Percentiles rank a stretch among this genome's conserved stretches.
phyloP scores from a whole-genome alignment of 2,888 invertebrate species.

The Oxytorus armatus region DNA sequence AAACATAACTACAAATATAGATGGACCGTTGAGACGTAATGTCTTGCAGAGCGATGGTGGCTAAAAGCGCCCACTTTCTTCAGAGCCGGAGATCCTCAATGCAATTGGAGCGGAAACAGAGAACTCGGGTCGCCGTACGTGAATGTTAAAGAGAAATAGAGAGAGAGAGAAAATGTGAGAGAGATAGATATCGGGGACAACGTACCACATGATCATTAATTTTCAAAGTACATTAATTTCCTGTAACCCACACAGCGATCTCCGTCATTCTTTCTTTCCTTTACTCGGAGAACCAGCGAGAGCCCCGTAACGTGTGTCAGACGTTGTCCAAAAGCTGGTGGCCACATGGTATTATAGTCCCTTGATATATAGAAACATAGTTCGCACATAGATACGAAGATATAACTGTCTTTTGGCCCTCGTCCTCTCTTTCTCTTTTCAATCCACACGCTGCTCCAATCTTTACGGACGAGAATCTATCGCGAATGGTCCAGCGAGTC shows the following conservation, averaged over 20 bases:
- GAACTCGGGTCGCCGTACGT: conserved; percentile 27
- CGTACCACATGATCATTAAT: conserved; percentile 78
- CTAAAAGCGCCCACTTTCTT: conserved; percentile 30
- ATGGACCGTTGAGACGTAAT: conserved; percentile 42
- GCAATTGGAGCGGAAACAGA: conserved; percentile 69
- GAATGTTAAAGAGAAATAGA: conserved; percentile 8
- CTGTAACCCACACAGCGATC: conserved; percentile 71
- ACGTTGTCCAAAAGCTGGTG: conserved; percentile 76
- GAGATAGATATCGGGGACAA: conserved; percentile 20
- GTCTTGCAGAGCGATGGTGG: conserved; percentile 43
- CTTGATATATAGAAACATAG: conserved; percentile 69
- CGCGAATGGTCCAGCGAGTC: conserved; percentile 54
- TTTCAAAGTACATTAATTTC: conserved; percentile 82
- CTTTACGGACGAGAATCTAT: conserved; percentile 48
- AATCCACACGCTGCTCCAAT: conserved; percentile 4
- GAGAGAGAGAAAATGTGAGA: conserved; percentile 28
- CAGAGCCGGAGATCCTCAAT: conserved; percentile 43
- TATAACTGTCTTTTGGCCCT: conserved; percentile 9
- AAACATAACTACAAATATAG: conserved; percentile 56
- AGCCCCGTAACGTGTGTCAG: conserved; percentile 51
- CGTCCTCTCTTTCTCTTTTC: conserved; percentile 14
- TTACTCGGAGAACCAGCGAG: conserved; percentile 22
- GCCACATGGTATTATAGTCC: conserved; percentile 78
- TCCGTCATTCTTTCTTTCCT: conserved; percentile 25
- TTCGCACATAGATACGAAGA: conserved; percentile 69